Conservation (phyloP, 2,113 vertebrate genomes). For the Rhinopomastus cyanomelas region DNA sequence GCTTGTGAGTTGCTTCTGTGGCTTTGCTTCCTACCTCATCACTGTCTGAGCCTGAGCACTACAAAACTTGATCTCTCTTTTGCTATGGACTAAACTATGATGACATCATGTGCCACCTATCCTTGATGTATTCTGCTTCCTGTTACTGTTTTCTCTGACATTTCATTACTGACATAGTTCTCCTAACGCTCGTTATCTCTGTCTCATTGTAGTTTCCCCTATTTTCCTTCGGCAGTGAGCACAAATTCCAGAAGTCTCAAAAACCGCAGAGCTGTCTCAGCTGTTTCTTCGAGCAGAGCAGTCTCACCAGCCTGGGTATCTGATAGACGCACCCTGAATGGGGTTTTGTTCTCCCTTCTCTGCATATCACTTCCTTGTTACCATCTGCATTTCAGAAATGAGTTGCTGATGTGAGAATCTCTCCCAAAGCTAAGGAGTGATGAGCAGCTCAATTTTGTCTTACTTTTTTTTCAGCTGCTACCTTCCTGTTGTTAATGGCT, state of each 20-base stretch:
- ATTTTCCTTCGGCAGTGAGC: neutral
- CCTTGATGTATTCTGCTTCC: neutral
- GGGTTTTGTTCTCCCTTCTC: neutral
- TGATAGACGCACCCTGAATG: neutral
- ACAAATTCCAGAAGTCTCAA: neutral
- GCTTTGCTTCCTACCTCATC: slow-evolving; percentile 32
- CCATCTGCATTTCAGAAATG: neutral
- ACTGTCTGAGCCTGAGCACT: slow-evolving; percentile 26
- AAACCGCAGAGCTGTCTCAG: neutral
- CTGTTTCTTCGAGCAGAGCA: neutral
- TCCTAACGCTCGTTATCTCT: neutral
- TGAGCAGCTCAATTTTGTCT: neutral
- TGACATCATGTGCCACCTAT: slow-evolving; percentile 12
- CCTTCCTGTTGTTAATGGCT: neutral
- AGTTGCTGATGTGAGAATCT: neutral
- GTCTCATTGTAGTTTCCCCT: neutral
- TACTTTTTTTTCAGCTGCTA: neutral
- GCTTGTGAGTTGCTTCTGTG: slow-evolving; percentile 17
- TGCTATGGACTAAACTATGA: neutral
- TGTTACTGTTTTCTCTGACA: neutral
- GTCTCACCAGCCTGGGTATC: neutral
- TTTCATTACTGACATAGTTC: neutral
- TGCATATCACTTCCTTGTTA: neutral
- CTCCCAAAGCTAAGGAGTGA: neutral
- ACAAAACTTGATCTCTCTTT: neutral